Evolutionary conservation across 2,113 vertebrate species (phyloP).

Genomic region (Nannospalax galili): DNA sequence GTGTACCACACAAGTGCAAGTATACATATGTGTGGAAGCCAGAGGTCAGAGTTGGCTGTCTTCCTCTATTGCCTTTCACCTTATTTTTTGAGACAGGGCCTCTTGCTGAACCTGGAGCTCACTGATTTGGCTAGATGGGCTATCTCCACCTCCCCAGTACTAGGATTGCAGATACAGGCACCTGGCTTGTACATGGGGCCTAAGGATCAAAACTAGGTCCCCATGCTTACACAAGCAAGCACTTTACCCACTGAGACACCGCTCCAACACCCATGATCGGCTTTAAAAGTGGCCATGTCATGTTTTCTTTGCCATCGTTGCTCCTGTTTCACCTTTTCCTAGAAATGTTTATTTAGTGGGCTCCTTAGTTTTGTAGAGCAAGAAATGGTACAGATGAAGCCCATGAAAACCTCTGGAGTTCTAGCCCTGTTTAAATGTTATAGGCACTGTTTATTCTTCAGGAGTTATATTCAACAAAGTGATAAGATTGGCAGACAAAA

Average conservation of each 20-base stretch:
- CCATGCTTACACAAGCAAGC: neutral
- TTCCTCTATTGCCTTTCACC: neutral
- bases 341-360: conserved; percentile 23
- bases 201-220: neutral
- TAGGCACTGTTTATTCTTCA: neutral
- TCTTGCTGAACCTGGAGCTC: neutral
- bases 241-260: neutral
- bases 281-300: neutral
- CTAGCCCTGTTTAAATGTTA: neutral
- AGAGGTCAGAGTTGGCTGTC: neutral
- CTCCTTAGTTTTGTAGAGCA: conserved; percentile 15
- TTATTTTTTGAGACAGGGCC: neutral
- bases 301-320: neutral
- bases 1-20: too few relatives aligned
- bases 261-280: neutral
- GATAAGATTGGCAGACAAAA: neutral
- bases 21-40: too few relatives aligned
- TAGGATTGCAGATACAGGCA: neutral
- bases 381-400: neutral
- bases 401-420: neutral
- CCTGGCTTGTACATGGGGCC: neutral
- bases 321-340: neutral
- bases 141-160: neutral
- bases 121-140: neutral
- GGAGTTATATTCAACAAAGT: neutral